Evolutionary conservation across 2,888 invertebrate genomes (phyloP).

Genomic region (Branchellion lobata): DNA sequence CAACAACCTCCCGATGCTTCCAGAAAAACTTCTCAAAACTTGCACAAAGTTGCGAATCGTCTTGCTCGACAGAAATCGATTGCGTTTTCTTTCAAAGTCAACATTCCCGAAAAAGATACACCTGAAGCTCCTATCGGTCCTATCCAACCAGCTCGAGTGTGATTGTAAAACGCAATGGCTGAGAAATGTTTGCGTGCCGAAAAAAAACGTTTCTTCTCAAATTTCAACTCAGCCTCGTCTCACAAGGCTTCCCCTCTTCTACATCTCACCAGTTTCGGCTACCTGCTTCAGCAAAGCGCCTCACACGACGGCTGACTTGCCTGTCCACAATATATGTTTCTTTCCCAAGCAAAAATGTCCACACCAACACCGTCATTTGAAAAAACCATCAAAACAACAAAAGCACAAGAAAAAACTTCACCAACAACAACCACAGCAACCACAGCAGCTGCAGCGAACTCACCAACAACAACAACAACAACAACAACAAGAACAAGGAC

Average conservation of each 20-base stretch:
- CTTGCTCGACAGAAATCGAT: constrained; percentile 49
- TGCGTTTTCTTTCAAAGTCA: constrained; percentile 46
- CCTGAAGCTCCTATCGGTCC: constrained; percentile 49
- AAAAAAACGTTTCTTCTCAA: neutral
- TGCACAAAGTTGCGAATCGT: constrained; percentile 46
- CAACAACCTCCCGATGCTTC: constrained; percentile 48
- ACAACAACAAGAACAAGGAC: neutral
- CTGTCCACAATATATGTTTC: neutral
- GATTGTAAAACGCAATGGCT: constrained; percentile 51
- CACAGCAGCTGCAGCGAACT: too few species aligned
- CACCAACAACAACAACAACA: neutral
- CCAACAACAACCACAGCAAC: neutral
- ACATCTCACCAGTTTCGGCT: neutral
- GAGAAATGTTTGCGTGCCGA: constrained; percentile 13
- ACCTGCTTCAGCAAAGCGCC: neutral
- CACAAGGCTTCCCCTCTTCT: neutral
- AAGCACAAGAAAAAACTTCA: neutral
- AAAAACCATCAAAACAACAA: neutral
- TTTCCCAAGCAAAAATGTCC: neutral
- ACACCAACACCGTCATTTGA: neutral
- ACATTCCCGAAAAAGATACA: constrained; percentile 43
- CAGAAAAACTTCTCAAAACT: constrained; percentile 46
- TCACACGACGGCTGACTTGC: neutral
- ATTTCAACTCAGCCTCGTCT: neutral
- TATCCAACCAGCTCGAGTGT: constrained; percentile 51